Percentiles rank a stretch among this genome's conserved stretches.
Conservation (phyloP, 2,797 vertebrate genomes). For the Gymnothorax javanicus region DNA sequence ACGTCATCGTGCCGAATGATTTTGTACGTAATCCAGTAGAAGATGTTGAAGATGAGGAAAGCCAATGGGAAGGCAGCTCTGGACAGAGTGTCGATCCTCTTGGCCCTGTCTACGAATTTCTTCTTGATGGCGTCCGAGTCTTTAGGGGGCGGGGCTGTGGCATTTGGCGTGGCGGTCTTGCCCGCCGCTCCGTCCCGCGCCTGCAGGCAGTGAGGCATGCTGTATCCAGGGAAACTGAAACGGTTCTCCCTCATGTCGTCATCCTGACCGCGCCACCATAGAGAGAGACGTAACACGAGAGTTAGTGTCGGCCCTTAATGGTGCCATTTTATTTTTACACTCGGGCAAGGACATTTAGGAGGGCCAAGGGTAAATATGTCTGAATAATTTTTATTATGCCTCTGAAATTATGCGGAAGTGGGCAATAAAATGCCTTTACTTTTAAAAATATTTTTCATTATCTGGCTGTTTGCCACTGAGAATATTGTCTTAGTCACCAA, state of each 20-base stretch:
- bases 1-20: conserved; percentile 94
- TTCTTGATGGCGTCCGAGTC: conserved; percentile 89
- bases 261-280: conserved; percentile 69
- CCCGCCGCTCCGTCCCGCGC: conserved; percentile 86
- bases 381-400: too few relatives aligned
- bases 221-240: conserved; percentile 91
- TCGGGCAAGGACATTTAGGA: too few relatives aligned
- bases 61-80: conserved; percentile 94
- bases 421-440: too few relatives aligned
- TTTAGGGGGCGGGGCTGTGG: conserved; percentile 73
- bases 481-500: too few relatives aligned
- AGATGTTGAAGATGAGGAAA: conserved; percentile 98
- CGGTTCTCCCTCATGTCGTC: conserved; percentile 89
- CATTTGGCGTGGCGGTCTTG: conserved; percentile 76
- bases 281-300: background rate
- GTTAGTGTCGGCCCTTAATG: background rate
- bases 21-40: conserved; percentile 99
- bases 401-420: too few relatives aligned
- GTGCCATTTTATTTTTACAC: background rate
- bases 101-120: conserved; percentile 97
- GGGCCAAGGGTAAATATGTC: too few relatives aligned
- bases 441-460: too few relatives aligned
- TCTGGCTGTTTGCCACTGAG: too few relatives aligned
- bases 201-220: conserved; percentile 88
- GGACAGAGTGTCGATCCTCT: conserved; percentile 97